These are phyloP conservation scores for Polydrusus pterygomalis DNA, from an alignment of 2,888 invertebrate species.

Conservation along the genomic window DNA sequence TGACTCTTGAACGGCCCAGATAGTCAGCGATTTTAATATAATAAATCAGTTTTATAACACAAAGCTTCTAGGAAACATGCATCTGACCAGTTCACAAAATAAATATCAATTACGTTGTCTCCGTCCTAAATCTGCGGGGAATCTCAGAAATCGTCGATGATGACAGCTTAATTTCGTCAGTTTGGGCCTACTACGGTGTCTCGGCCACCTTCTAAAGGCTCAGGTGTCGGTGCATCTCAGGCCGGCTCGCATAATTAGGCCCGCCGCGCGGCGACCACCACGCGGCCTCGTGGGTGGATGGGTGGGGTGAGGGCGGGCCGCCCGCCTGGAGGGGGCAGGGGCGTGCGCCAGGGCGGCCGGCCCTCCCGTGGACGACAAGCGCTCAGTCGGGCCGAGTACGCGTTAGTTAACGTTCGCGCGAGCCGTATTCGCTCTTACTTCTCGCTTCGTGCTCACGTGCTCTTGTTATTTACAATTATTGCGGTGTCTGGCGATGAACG, in stretches of 20 bases:
- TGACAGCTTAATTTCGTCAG: constrained; percentile 41
- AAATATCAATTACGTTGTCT: constrained; percentile 10
- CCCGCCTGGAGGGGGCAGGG: constrained; percentile 67
- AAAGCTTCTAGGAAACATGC: neutral
- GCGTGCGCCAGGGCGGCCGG: constrained; percentile 71
- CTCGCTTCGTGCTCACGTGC: constrained; percentile 59
- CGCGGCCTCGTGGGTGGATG: constrained; percentile 70
- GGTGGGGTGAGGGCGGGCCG: constrained; percentile 70
- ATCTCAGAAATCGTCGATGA: constrained; percentile 46
- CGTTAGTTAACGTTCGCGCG: constrained; percentile 57
- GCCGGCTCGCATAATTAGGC: constrained; percentile 66
- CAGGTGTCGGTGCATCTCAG: constrained; percentile 66
- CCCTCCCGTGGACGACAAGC: constrained; percentile 65
- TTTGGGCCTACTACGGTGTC: constrained; percentile 36
- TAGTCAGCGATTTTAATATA: too few species aligned
- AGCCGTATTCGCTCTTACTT: constrained; percentile 60
- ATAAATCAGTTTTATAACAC: neutral
- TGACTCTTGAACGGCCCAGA: too few species aligned
- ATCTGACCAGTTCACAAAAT: neutral
- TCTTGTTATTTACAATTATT: constrained; percentile 62
- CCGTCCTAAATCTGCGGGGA: constrained; percentile 35
- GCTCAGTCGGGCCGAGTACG: constrained; percentile 55
- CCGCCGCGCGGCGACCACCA: constrained; percentile 69
- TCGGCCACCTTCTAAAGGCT: constrained; percentile 59
- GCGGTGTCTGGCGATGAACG: constrained; percentile 56